These are phyloP conservation scores for Drosophila suzukii DNA, from an alignment of 1,140 invertebrate species.

Conservation along the genomic window DNA sequence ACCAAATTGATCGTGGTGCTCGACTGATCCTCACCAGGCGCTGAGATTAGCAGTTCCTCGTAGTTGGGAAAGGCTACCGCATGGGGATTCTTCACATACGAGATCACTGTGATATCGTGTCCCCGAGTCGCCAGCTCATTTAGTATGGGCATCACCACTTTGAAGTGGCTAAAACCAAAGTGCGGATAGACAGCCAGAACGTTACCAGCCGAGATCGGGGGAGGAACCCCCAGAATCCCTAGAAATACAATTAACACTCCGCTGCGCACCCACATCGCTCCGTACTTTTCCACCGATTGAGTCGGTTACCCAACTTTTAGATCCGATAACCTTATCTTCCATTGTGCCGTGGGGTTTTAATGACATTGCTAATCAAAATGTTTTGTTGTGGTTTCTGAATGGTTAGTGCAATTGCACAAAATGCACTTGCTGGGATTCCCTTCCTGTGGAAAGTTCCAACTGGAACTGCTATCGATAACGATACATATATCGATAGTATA, in stretches of 20 bases:
- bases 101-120: constrained; percentile 89
- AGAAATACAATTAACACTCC: constrained; percentile 15
- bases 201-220: constrained; percentile 28
- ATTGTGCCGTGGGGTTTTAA: constrained; percentile 9
- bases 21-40: constrained; percentile 44
- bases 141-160: constrained; percentile 88
- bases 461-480: constrained; percentile 12
- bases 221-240: constrained; percentile 6
- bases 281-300: constrained; percentile 35
- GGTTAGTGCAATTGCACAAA: constrained; percentile 1
- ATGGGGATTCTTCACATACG: constrained; percentile 86
- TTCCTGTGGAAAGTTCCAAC: constrained; percentile 6
- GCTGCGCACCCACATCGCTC: constrained; percentile 22
- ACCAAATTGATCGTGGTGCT: constrained; percentile 77
- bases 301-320: constrained; percentile 10
- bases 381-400: constrained; percentile 31
- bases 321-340: constrained; percentile 33
- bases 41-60: constrained; percentile 85
- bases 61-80: constrained; percentile 85
- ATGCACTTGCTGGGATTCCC: constrained; percentile 2
- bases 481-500: constrained; percentile 6
- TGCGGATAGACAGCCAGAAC: constrained; percentile 89
- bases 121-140: constrained; percentile 87
- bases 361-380: constrained; percentile 4
- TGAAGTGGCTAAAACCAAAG: constrained; percentile 89